A percentile compares a stretch with the other conserved stretches of the same genome.
Conservation (phyloP, 1,140 invertebrate genomes). For the Aphaenogaster rudis region DNA sequence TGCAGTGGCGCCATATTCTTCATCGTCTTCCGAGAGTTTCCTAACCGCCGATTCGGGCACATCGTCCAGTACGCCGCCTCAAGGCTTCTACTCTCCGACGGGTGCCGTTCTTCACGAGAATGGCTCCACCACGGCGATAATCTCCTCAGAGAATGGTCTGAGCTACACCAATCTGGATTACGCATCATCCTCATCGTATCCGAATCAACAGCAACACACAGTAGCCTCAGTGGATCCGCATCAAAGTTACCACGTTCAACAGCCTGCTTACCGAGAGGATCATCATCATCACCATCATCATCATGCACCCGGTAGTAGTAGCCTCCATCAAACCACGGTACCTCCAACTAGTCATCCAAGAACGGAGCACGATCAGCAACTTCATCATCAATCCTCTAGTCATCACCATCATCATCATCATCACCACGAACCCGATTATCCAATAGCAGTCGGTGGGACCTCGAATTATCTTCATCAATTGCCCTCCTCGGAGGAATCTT, state of each 20-base stretch:
- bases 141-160: slow-evolving; percentile 94
- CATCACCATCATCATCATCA: slow-evolving; percentile 78
- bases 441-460: slow-evolving; percentile 74
- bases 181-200: slow-evolving; percentile 79
- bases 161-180: slow-evolving; percentile 97
- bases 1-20: slow-evolving; percentile 81
- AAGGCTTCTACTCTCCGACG: slow-evolving; percentile 82
- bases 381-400: slow-evolving; percentile 84
- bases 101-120: slow-evolving; percentile 85
- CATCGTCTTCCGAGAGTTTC: slow-evolving; percentile 79
- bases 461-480: slow-evolving; percentile 83
- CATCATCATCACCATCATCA: slow-evolving; percentile 78
- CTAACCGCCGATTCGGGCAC: slow-evolving; percentile 76
- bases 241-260: slow-evolving; percentile 80
- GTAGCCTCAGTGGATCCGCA: slow-evolving; percentile 74
- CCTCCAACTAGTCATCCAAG: slow-evolving; percentile 75
- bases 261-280: slow-evolving; percentile 77
- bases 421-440: slow-evolving; percentile 82
- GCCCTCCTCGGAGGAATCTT: slow-evolving; percentile 74
- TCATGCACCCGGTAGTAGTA: slow-evolving; percentile 64
- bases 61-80: slow-evolving; percentile 82
- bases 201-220: slow-evolving; percentile 74
- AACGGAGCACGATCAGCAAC: slow-evolving; percentile 80
- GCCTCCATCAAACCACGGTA: slow-evolving; percentile 67
- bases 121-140: slow-evolving; percentile 91